Evolutionary conservation across 2,888 invertebrate genomes (phyloP).

Genomic region (Tridacna crocea): DNA sequence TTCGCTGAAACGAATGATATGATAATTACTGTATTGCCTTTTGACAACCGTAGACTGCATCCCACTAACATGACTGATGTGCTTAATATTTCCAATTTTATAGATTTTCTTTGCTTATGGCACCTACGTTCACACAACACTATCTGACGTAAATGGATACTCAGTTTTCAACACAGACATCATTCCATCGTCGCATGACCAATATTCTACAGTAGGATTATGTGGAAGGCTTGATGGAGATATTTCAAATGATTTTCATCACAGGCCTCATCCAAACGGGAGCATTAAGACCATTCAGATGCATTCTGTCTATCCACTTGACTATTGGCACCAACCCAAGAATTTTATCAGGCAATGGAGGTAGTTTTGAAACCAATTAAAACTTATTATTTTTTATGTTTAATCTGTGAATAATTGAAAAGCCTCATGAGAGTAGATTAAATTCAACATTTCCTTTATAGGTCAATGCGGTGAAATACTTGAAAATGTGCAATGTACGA

Average conservation of each 20-base stretch:
- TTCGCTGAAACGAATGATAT: no score
- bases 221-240: conserved; percentile 5
- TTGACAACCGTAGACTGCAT: no score
- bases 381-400: no score
- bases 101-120: conserved; percentile 14
- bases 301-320: neutral
- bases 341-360: neutral
- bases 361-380: no score
- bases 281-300: neutral
- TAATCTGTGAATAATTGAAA: no score
- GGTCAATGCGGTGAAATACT: no score
- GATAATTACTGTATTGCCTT: no score
- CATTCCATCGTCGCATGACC: neutral
- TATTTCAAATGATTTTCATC: neutral
- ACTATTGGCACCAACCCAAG: neutral
- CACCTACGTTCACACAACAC: neutral
- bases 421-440: no score
- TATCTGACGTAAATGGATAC: no score
- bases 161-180: neutral
- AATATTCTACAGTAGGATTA: neutral
- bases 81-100: no score
- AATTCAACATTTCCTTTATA: no score
- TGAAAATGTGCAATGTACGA: neutral
- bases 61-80: no score
- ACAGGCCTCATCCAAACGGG: neutral